phyloP scores from a whole-genome alignment of 2,113 vertebrate genomes.

The Proteles cristata region DNA sequence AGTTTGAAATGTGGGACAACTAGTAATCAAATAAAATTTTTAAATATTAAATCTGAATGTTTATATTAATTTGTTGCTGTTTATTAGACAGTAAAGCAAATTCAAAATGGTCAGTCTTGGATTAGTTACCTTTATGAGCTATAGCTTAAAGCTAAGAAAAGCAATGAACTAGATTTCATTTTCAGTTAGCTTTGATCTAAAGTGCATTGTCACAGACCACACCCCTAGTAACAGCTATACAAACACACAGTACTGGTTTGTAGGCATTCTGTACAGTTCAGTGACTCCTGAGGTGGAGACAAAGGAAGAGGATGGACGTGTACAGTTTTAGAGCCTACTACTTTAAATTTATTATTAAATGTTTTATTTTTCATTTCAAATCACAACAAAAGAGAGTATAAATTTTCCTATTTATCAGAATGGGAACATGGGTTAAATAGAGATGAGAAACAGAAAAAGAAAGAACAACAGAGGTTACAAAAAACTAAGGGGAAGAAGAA shows the following conservation, averaged over 20 bases:
- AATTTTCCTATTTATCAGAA: not conserved
- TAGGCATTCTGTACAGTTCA: not conserved
- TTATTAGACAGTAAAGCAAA: not conserved
- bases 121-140: not conserved
- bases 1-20: not conserved
- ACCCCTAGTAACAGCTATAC: not conserved
- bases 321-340: not conserved
- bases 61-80: not conserved
- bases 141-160: not conserved
- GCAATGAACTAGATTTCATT: not conserved
- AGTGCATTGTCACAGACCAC: not conserved
- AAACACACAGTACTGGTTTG: not conserved
- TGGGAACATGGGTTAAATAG: not conserved
- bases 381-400: not conserved
- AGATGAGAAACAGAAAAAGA: not conserved
- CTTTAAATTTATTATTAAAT: not conserved
- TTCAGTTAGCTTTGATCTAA: not conserved
- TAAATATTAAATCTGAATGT: not conserved
- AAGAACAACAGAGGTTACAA: not conserved
- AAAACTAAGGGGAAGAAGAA: not conserved
- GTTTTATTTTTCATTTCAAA: constrained; percentile 19
- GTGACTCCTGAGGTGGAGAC: not conserved
- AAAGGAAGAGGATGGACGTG: not conserved
- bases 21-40: not conserved
- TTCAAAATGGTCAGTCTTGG: not conserved